A percentile compares a stretch with the other conserved stretches of the same genome.
Evolutionary conservation across 2,797 vertebrate genomes (phyloP).

Genomic region (Hapalemur alaotrensis): DNA sequence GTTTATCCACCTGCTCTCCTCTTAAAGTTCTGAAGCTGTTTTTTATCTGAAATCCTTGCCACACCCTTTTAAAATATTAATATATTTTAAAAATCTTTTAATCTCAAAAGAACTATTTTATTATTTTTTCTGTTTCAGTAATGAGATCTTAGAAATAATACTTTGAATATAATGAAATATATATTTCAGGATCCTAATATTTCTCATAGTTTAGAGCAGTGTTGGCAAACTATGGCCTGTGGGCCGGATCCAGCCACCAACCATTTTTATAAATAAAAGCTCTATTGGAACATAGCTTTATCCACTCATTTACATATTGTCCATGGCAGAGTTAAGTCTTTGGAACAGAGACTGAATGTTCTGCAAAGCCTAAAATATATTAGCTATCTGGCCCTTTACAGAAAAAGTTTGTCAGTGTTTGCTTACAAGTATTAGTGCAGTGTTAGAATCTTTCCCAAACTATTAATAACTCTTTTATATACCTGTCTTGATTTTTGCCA

Average conservation of each 20-base stretch:
- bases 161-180: background rate
- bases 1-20: background rate
- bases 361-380: background rate
- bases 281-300: background rate
- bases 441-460: background rate
- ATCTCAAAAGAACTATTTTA: background rate
- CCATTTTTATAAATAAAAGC: background rate
- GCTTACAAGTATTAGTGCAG: background rate
- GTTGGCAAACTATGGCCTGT: background rate
- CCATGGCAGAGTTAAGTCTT: background rate
- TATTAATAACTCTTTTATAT: background rate
- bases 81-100: background rate
- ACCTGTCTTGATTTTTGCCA: background rate
- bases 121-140: constrained; percentile 8
- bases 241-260: background rate
- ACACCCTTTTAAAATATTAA: background rate
- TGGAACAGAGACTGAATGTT: background rate
- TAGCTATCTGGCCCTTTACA: background rate
- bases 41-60: background rate
- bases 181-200: background rate
- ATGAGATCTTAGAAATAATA: background rate
- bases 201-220: background rate
- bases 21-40: background rate
- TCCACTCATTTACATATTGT: background rate
- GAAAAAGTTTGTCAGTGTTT: background rate